Percentiles rank a stretch among this genome's conserved stretches.
Conservation (phyloP, 2,113 vertebrate species). For the Zapus hudsonius region DNA sequence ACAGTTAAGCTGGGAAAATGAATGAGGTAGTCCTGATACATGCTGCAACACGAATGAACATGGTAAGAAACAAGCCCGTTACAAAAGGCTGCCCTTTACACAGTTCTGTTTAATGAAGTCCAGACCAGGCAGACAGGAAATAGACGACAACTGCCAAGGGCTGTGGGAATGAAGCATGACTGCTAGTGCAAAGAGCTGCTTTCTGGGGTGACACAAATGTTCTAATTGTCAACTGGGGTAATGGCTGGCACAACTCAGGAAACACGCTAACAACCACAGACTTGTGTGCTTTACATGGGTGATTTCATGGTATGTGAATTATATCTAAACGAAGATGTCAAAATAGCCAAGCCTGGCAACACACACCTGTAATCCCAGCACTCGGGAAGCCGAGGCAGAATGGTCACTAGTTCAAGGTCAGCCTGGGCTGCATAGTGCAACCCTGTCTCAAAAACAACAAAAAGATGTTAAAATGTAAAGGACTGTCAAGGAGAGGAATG, state of each 20-base stretch:
- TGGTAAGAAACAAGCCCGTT: conserved; percentile 11
- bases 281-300: neutral
- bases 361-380: neutral
- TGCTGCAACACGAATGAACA: neutral
- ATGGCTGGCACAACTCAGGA: neutral
- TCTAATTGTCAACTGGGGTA: neutral
- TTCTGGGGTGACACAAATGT: neutral
- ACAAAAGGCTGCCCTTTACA: neutral
- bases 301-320: conserved; percentile 7
- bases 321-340: conserved; percentile 14
- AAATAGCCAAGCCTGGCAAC: neutral
- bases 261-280: neutral
- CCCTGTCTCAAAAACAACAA: neutral
- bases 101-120: neutral
- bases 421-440: neutral
- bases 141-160: neutral
- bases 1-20: neutral
- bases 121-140: conserved; percentile 2
- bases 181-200: neutral
- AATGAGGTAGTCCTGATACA: neutral
- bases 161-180: neutral
- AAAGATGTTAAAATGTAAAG: neutral
- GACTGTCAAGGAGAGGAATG: neutral
- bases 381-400: neutral
- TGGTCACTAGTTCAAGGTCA: neutral